Evolutionary conservation across 1,140 invertebrate genomes (phyloP).

Genomic region (Asbolus verrucosus): DNA sequence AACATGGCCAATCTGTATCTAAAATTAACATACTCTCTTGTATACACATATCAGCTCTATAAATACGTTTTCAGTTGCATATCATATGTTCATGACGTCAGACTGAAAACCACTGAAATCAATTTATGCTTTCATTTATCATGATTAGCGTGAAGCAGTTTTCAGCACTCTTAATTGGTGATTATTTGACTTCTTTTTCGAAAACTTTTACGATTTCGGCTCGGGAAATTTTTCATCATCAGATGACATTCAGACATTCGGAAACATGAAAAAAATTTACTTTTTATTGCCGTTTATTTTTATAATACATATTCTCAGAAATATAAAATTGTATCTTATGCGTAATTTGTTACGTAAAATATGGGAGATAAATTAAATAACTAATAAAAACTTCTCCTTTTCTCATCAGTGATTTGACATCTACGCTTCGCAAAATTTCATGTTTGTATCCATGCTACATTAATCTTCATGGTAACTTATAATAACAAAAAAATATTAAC

Average conservation of each 20-base stretch:
- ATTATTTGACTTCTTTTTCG: constrained; percentile 8
- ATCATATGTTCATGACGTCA: constrained; percentile 51
- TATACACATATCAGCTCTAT: constrained; percentile 49
- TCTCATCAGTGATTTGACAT: too few species aligned
- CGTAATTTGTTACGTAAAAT: constrained; percentile 22
- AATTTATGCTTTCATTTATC: constrained; percentile 28
- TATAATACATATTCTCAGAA: constrained; percentile 15
- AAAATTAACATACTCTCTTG: constrained; percentile 44
- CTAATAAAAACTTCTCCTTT: too few species aligned
- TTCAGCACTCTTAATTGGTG: constrained; percentile 25
- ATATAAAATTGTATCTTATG: constrained; percentile 24
- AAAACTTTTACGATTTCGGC: constrained; percentile 2
- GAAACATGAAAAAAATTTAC: constrained; percentile 21
- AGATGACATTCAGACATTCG: neutral
- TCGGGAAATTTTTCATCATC: constrained; percentile 12
- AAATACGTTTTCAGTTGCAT: constrained; percentile 51
- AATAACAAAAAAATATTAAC: too few species aligned
- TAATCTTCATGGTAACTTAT: too few species aligned
- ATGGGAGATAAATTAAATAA: constrained; percentile 16
- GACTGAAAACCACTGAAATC: constrained; percentile 34
- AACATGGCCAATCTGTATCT: constrained; percentile 44
- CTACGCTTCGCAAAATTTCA: too few species aligned
- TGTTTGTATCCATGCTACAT: too few species aligned
- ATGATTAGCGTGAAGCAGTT: constrained; percentile 17
- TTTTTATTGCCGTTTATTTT: constrained; percentile 36